Percentiles rank a stretch among this genome's conserved stretches.
Evolutionary conservation across 2,113 vertebrate species (phyloP).

Genomic region (Pedetes capensis): DNA sequence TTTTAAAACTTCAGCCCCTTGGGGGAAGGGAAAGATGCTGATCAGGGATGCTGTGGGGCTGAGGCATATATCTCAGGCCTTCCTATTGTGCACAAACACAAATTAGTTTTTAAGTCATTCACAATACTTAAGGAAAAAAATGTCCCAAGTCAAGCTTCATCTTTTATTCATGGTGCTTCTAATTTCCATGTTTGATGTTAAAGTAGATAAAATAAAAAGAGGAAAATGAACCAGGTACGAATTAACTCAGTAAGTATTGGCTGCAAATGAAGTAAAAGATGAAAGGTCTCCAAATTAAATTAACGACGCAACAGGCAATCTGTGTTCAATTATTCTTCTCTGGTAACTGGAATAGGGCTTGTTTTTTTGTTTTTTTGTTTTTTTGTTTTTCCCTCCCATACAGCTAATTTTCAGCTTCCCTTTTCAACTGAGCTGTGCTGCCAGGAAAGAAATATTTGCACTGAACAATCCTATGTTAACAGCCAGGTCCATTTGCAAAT

Average conservation of each 20-base stretch:
- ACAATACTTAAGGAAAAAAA: conserved; percentile 8
- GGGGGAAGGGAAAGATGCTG: neutral
- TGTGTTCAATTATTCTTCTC: conserved; percentile 64
- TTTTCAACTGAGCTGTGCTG: conserved; percentile 20
- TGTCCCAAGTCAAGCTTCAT: conserved; percentile 29
- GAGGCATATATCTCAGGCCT: neutral
- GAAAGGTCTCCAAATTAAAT: conserved; percentile 72
- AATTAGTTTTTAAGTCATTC: conserved; percentile 61
- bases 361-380: conserved; percentile 5
- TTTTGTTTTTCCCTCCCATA: neutral
- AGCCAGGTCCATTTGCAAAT: neutral
- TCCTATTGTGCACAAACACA: neutral
- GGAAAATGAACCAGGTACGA: conserved; percentile 71
- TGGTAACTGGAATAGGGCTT: conserved; percentile 9
- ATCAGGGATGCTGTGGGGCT: neutral
- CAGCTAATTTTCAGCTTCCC: conserved; percentile 18
- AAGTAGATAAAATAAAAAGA: conserved; percentile 68
- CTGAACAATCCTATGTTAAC: neutral
- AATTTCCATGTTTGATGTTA: conserved; percentile 53
- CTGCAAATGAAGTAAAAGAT: conserved; percentile 48
- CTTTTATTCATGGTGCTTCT: conserved; percentile 59
- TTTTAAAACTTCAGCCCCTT: neutral
- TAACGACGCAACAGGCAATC: conserved; percentile 42
- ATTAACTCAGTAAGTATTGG: conserved; percentile 55
- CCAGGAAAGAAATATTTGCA: conserved; percentile 55